Base-by-base conservation (phyloP, 2,797 vertebrate genomes). In the Leuciscus waleckii region DNA sequence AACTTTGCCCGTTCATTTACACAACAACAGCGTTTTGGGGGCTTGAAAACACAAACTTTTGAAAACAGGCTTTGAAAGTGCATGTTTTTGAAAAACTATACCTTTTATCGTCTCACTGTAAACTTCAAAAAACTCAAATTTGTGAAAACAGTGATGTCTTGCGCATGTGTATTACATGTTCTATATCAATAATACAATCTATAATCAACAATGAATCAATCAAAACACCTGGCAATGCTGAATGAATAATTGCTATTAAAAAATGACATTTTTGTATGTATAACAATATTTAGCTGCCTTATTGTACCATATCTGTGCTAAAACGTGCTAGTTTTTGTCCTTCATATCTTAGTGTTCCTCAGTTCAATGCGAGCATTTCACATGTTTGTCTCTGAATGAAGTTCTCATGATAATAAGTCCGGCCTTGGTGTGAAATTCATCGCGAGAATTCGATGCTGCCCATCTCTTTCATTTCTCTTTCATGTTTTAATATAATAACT, bases 401-500 rank as follows among this genome's bases (percentile, higher is more conserved):
- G 49, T 75, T 37, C 49, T 75, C 49, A 54, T 7, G 73, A 75
- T 54, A 51, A 54, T 75, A 51, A 37, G 29, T 75, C 6, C 41
- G 70, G 79, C 82, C 67, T 65, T 81, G 87, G 78, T 87, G 68
- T 87, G 83, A 87, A 87, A 86, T 43, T 83, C 39, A 61, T 75
- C 88, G 71, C 19, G 79, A 58, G 58, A 81, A 80, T 86, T 84
- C 67, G 75, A 85, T 75, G 51, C 87, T 88, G 88, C 90, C 89
- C 71, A 84, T 92, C 83, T 85, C 90, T 85, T 85, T 87, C 90
- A 86, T 90, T 88, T 81, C 87, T 86, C 92, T 94, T 94, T 95
- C 91, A 93, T 92, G 92, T 94, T 95, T 94, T 93, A 94, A 93
- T 92, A 91, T 93, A 92, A 93, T 92, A 91, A 94, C 91, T 92